A percentile compares a stretch with the other conserved stretches of the same genome.
phyloP scores from a whole-genome alignment of 2,113 vertebrate genomes.

The Malaclemys terrapin region DNA sequence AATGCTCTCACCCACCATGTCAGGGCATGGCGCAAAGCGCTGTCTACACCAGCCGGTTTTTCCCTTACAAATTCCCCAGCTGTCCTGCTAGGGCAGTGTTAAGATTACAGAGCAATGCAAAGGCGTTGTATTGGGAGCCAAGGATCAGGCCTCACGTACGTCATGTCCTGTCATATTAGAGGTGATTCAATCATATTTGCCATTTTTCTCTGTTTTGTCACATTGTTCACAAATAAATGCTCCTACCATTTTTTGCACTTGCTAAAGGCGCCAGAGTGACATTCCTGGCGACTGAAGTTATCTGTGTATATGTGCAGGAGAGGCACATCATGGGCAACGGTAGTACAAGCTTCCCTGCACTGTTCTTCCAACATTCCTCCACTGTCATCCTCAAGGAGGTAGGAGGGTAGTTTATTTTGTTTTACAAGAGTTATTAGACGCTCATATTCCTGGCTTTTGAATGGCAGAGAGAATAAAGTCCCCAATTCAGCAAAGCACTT shows the following conservation, averaged over 20 bases:
- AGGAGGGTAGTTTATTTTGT: background rate
- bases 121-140: background rate
- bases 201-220: background rate
- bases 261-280: background rate
- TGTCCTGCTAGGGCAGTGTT: background rate
- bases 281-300: background rate
- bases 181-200: background rate
- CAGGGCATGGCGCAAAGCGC: background rate
- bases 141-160: background rate
- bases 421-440: background rate
- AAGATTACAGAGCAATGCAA: background rate
- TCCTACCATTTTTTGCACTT: background rate
- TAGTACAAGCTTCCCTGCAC: background rate
- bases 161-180: background rate
- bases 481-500: background rate
- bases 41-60: conserved; percentile 8
- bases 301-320: background rate
- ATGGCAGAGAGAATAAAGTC: background rate
- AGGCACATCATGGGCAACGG: background rate
- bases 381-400: background rate
- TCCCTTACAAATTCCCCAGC: background rate
- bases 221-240: background rate
- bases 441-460: background rate
- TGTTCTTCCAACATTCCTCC: background rate
- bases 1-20: background rate